Conservation (phyloP, 2,888 invertebrate genomes). For the Tenthredo livida region DNA sequence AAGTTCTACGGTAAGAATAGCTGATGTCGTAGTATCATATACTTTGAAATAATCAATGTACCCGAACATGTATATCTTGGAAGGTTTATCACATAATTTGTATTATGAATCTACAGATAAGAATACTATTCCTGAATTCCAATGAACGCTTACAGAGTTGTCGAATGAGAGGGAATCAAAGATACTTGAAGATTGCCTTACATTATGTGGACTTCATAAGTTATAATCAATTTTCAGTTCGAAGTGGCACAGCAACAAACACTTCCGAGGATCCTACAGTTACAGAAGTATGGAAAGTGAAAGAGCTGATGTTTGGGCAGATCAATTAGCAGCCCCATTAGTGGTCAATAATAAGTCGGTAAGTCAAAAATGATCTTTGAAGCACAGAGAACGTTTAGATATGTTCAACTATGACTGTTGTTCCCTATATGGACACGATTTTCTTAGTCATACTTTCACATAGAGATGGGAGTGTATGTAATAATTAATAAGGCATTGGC, state of each 20-base stretch:
- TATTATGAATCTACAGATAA: not conserved
- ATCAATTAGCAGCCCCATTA: conserved; percentile 80
- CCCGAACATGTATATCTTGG: no score
- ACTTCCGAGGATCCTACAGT: conserved; percentile 85
- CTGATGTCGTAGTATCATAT: not conserved
- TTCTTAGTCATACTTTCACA: not conserved
- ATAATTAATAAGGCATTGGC: not conserved
- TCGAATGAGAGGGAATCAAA: not conserved
- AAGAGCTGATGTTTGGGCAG: conserved; percentile 76
- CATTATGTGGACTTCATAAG: not conserved
- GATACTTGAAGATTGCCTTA: not conserved
- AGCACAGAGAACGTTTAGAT: not conserved
- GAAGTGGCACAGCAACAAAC: conserved; percentile 83
- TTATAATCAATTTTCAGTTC: conserved; percentile 79
- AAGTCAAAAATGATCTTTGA: not conserved
- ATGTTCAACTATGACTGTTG: not conserved
- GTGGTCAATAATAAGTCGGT: conserved; percentile 73
- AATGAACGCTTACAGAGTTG: not conserved
- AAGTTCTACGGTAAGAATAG: conserved; percentile 78
- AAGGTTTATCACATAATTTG: not conserved
- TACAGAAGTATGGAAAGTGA: conserved; percentile 80
- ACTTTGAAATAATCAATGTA: not conserved
- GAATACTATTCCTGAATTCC: not conserved
- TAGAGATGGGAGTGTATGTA: not conserved
- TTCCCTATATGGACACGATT: not conserved